Base-by-base conservation (phyloP, 92 coral and sea anemone species). In the Desmophyllum pertusum region DNA sequence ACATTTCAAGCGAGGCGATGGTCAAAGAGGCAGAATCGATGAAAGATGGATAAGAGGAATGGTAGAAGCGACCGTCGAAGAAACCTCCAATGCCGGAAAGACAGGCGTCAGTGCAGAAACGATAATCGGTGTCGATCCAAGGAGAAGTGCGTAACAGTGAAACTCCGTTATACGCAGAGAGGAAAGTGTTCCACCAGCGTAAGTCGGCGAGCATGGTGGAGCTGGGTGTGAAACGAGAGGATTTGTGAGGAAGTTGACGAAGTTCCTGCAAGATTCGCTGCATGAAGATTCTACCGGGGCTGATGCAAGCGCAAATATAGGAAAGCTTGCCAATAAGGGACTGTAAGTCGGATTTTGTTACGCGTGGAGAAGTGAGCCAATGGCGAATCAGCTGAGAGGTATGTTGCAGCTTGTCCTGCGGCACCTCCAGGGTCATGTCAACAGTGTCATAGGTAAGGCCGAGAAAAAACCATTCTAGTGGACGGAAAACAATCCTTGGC, bases 81-180 rank as follows among this genome's bases (percentile, higher is more conserved):
- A 87, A 70, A 5, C 87, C 85, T 33, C 88, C 79, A 35, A 81
- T 67, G 0, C 88, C 77, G 35, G 78, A n/a, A 30, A 71, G 45
- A 59, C 88, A 88, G 51, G 91, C 83, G 77, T 89, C 86, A 3
- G 92, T 84, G 61, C 83, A 83, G 81, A 84, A 74, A 23, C 62
- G 62, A 69, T 50, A 18, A n/a, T 74, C 64, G 39, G 38, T 40
- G 70, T 37, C 55, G 40, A 40, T 50, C 80, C 81, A 74, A 78
- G 69, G 48, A 62, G 76, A 21, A 31, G 89, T 41, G 35, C 76
- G 92, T 29, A 85, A 66, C 38, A 85, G 84, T 3, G 84, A 89
- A 45, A 85, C 45, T 39, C 84, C 84, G 35, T 85, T 89, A 81
- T 80, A 85, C 66, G 41, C 65, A 2, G 78, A n/a, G 29, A 85